Base-by-base conservation (phyloP, 2,113 vertebrate species). In the Podiceps cristatus region DNA sequence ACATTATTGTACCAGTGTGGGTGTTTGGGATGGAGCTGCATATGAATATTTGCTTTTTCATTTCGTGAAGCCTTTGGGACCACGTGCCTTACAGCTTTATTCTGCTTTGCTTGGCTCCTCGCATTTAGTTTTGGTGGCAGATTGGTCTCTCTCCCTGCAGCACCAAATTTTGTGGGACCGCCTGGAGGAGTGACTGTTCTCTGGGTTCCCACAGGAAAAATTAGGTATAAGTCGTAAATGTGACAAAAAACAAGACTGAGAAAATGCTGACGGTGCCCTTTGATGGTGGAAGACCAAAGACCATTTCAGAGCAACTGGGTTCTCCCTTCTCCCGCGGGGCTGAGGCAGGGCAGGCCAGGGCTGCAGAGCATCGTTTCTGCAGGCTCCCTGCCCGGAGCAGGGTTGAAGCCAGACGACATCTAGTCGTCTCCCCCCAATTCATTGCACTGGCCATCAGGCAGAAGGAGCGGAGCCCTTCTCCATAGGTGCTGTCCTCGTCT, bases 401-500 rank as follows among this genome's bases (percentile, higher is more conserved):
- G n/a, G 12, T 31, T n/a, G 12, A 40, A 47, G 50, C 33, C 5
- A 2, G 20, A 8, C 2, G 7, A 2, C 31, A 9, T 18, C 79
- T 16, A 5, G 20, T 42, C 45, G 73, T 72, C n/a, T 55, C 37
- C 16, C 72, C 59, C 33, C 37, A 4, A 6, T 18, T 27, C 45
- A 1, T 22, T 11, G 4, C 3, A 1, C 6, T 18, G 44, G 9
- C 29, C 2, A 0, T 22, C 50, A 5, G 13, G 63, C 44, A 6
- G 8, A 31, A 28, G 23, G 42, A 11, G 28, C 1, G 8, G 31
- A 56, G 23, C 56, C 22, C 50, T 63, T 62, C 13, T n/a, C 71
- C 2, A 0, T 40, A 3, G 0, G 24, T 9, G 5, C 27, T n/a
- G 58, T 13, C 72, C 45, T 47, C 13, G 10, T 6, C 19, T 40